A percentile compares a stretch with the other conserved stretches of the same genome.
These are phyloP conservation scores for Caenorhabditis sp. DNA, from an alignment of 2,888 invertebrate genomes.

Conservation along the genomic window DNA sequence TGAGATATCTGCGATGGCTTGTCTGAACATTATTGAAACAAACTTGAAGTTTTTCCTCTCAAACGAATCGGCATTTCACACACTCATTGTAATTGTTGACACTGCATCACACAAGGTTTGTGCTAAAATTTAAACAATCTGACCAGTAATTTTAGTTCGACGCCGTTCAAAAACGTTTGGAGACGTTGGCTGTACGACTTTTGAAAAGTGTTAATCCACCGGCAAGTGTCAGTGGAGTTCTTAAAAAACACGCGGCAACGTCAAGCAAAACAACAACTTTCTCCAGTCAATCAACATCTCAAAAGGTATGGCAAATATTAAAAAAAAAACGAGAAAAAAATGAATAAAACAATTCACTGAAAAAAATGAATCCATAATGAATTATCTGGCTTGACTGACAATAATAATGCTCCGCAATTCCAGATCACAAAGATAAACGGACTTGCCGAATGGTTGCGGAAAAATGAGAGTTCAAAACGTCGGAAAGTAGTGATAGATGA, in stretches of 20 bases:
- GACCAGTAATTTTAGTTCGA: conserved; percentile 13
- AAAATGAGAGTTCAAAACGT: neutral
- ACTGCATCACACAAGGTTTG: conserved; percentile 30
- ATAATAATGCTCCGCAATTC: neutral
- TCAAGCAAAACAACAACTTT: neutral
- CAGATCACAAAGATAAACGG: neutral
- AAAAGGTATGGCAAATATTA: neutral
- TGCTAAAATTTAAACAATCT: neutral
- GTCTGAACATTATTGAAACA: conserved; percentile 25
- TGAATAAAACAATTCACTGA: no score
- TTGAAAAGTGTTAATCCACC: conserved; percentile 36
- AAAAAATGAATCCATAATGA: no score
- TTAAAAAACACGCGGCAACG: conserved; percentile 22
- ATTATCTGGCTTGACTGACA: no score
- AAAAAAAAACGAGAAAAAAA: no score
- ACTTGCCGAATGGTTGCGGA: neutral
- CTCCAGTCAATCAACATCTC: neutral
- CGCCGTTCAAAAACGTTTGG: conserved; percentile 21
- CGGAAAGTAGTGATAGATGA: neutral
- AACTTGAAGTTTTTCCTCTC: conserved; percentile 45
- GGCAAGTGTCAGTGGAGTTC: conserved; percentile 14
- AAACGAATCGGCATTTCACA: conserved; percentile 35
- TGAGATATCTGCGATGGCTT: conserved; percentile 13
- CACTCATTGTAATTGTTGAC: conserved; percentile 23
- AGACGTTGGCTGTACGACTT: conserved; percentile 23